Conservation (phyloP, 2,888 invertebrate genomes). For the Blastobasis lacticolella region DNA sequence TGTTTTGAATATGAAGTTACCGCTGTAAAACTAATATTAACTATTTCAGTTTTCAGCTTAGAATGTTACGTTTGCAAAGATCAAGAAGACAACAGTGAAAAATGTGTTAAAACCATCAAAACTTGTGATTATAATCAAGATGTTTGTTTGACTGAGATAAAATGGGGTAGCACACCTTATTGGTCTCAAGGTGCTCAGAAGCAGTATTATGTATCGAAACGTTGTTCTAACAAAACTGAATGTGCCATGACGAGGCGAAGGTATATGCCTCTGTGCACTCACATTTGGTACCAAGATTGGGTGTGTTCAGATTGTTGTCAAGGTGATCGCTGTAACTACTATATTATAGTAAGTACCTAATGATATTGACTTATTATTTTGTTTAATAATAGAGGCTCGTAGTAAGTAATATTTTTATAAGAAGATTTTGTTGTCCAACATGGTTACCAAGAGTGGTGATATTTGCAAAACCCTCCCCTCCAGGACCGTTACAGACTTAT, state of each 20-base stretch:
- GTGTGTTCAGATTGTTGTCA: constrained; percentile 96
- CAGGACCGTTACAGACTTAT: too few relatives aligned
- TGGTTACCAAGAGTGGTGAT: too few relatives aligned
- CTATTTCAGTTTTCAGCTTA: constrained; percentile 75
- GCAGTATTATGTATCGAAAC: constrained; percentile 93
- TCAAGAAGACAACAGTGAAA: constrained; percentile 93
- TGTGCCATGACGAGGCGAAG: constrained; percentile 82
- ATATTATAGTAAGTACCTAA: constrained; percentile 87
- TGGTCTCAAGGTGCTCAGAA: constrained; percentile 95
- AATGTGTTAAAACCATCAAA: constrained; percentile 93
- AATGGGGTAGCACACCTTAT: constrained; percentile 97
- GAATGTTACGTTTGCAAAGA: constrained; percentile 97
- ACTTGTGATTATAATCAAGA: constrained; percentile 92
- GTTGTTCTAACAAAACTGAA: constrained; percentile 86
- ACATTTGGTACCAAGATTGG: constrained; percentile 98
- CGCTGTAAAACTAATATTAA: background rate
- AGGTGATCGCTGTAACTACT: constrained; percentile 96
- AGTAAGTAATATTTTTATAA: too few relatives aligned
- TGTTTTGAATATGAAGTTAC: too few relatives aligned
- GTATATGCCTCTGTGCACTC: constrained; percentile 86
- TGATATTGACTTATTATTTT: background rate
- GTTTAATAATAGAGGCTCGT: background rate
- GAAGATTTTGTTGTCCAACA: too few relatives aligned
- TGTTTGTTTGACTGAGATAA: constrained; percentile 90
- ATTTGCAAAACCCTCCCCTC: too few relatives aligned